Evolutionary conservation across 2,113 vertebrate genomes (phyloP).

Genomic region (Rhynchopsitta pachyrhyncha): DNA sequence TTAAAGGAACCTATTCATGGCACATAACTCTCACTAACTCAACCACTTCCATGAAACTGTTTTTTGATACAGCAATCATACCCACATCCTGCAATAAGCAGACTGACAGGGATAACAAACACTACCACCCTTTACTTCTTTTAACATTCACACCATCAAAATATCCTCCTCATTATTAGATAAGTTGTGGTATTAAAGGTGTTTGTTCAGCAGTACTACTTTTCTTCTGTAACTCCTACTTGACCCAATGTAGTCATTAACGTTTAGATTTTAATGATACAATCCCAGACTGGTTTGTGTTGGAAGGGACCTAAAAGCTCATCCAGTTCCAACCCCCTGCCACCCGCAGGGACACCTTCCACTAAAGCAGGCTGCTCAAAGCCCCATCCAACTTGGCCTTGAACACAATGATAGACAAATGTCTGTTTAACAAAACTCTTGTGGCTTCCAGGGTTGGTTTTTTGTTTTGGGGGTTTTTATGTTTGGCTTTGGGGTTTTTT

Average conservation of each 20-base stretch:
- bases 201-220: neutral
- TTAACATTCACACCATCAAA: neutral
- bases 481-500: neutral
- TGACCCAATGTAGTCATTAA: neutral
- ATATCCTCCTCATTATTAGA: neutral
- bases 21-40: neutral
- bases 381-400: neutral
- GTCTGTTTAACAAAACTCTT: neutral
- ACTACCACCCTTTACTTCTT: neutral
- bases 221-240: neutral
- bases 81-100: neutral
- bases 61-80: neutral
- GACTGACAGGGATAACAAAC: neutral
- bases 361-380: neutral
- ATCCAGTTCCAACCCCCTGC: neutral
- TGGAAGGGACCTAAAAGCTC: neutral
- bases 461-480: neutral
- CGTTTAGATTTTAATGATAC: neutral
- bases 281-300: neutral
- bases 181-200: neutral
- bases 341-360: neutral
- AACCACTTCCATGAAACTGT: neutral
- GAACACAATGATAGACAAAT: neutral
- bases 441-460: neutral
- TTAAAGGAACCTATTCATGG: conserved; percentile 11